Evolutionary conservation across 2,888 invertebrate genomes (phyloP).

Genomic region (Limnephilus rhombicus): DNA sequence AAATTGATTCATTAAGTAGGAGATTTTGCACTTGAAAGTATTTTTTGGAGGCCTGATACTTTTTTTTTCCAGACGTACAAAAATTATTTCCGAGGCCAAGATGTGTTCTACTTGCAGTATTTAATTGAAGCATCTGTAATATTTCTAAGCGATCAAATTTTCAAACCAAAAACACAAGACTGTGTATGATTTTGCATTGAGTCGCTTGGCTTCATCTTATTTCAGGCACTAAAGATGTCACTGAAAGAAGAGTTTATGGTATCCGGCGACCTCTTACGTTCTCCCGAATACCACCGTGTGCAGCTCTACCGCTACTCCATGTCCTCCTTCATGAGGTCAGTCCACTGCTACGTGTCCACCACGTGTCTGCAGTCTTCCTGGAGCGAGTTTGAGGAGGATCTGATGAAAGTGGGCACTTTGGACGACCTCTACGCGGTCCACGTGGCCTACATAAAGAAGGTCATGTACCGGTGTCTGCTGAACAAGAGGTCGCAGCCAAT

Average conservation of each 20-base stretch:
- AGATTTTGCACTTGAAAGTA: too few relatives aligned
- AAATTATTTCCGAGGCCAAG: too few relatives aligned
- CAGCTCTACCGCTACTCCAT: slow-evolving; percentile 86
- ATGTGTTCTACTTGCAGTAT: too few relatives aligned
- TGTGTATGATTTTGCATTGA: background rate
- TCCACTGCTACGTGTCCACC: slow-evolving; percentile 88
- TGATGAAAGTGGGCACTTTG: slow-evolving; percentile 81
- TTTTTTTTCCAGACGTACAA: too few relatives aligned
- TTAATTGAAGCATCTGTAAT: too few relatives aligned
- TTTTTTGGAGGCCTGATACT: too few relatives aligned
- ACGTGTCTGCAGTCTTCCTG: slow-evolving; percentile 87
- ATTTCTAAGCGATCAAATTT: too few relatives aligned
- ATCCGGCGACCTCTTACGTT: slow-evolving; percentile 76
- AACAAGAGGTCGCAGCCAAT: slow-evolving; percentile 84
- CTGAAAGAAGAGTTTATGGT: slow-evolving; percentile 76
- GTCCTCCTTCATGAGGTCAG: slow-evolving; percentile 85
- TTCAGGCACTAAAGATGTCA: slow-evolving; percentile 79
- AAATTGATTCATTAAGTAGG: too few relatives aligned
- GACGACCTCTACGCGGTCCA: slow-evolving; percentile 87
- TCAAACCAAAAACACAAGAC: too few relatives aligned
- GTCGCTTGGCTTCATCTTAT: background rate
- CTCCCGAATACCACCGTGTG: slow-evolving; percentile 84
- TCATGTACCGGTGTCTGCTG: slow-evolving; percentile 85
- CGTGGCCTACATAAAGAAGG: slow-evolving; percentile 85
- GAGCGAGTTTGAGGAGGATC: slow-evolving; percentile 84